Conservation (phyloP, 1,140 invertebrate species). For the Meloidogyne exigua region DNA sequence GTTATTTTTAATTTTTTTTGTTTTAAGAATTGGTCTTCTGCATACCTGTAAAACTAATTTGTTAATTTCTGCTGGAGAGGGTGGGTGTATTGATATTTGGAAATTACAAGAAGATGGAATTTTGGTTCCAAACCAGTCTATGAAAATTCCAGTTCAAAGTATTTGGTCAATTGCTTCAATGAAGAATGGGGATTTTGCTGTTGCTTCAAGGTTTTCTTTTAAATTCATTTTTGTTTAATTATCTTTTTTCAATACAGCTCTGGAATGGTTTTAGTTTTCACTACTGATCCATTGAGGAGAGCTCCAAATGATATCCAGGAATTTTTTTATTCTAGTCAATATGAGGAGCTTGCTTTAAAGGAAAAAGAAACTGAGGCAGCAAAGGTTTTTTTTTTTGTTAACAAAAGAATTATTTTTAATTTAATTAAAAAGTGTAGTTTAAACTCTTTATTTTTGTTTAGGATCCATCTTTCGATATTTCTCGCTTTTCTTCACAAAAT, state of each 20-base stretch:
- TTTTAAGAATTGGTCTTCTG: slow-evolving; percentile 3
- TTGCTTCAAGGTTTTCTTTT: slow-evolving; percentile 71
- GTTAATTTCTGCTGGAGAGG: slow-evolving; percentile 80
- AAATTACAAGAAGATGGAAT: slow-evolving; percentile 57
- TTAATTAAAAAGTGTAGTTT: no score
- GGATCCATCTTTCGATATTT: slow-evolving; percentile 24
- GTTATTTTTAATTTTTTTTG: not conserved
- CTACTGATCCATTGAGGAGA: slow-evolving; percentile 71
- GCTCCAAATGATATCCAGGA: slow-evolving; percentile 71
- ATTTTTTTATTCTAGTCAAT: slow-evolving; percentile 65
- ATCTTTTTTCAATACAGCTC: slow-evolving; percentile 69
- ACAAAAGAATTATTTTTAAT: no score
- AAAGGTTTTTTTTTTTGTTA: not conserved
- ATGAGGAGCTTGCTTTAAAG: slow-evolving; percentile 9
- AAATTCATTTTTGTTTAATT: not conserved
- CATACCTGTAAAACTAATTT: slow-evolving; percentile 8
- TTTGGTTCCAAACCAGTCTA: slow-evolving; percentile 70
- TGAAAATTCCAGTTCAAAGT: slow-evolving; percentile 75
- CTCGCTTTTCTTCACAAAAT: slow-evolving; percentile 18
- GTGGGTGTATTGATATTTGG: slow-evolving; percentile 83
- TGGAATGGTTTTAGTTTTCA: slow-evolving; percentile 81
- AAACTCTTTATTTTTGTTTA: no score
- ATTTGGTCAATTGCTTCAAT: slow-evolving; percentile 82
- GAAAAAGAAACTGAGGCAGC: slow-evolving; percentile 15
- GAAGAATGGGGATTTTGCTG: slow-evolving; percentile 83